Evolutionary conservation across 1,140 invertebrate genomes (phyloP), one percentile per base, ranked within the genome.

Genomic region (Belonocnema kinseyi): DNA sequence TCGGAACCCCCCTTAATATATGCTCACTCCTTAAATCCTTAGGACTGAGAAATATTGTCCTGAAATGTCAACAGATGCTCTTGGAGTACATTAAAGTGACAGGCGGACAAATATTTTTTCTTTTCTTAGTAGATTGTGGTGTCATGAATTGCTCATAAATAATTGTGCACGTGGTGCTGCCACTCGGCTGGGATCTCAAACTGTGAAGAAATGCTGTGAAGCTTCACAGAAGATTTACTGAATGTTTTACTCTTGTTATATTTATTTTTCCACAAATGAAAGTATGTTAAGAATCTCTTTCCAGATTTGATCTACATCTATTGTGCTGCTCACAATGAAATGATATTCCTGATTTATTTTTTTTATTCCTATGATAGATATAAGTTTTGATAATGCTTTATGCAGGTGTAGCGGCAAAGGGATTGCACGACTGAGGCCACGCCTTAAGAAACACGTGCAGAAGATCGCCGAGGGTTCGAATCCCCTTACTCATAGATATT

Each of bases 81-180:
- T 26, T 66, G 58, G 58, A 26, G 26, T 26, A 66, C 26, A 66
- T 66, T 40, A 66, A 16, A 66, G 58, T n/a, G 58, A 66, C 40
- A 66, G 58, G 58, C 40, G 21, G 58, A 66, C 58, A 66, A 26
- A 66, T 66, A 66, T 66, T 66, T 66, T n/a, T 66, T 13, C 58
- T 16, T 14, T 33, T 21, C 58, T 33, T 3, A 66, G 58, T 14
- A 66, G 58, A 66, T 66, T 66, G 58, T 66, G 40, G 21, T 66
- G 58, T 66, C 58, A 33, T 66, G 58, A 33, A 66, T 66, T 66
- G 58, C 58, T 66, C 58, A 66, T 66, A 66, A 66, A 66, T 66
- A 66, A 66, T 66, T 21, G 21, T 21, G 58, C 40, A 66, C 58
- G 58, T 66, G 58, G 58, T 26, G n/a, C 58, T 66, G 58, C 26